phyloP scores from a whole-genome alignment of 2,113 vertebrate genomes.

The Speoplatyrhinus poulsoni region DNA sequence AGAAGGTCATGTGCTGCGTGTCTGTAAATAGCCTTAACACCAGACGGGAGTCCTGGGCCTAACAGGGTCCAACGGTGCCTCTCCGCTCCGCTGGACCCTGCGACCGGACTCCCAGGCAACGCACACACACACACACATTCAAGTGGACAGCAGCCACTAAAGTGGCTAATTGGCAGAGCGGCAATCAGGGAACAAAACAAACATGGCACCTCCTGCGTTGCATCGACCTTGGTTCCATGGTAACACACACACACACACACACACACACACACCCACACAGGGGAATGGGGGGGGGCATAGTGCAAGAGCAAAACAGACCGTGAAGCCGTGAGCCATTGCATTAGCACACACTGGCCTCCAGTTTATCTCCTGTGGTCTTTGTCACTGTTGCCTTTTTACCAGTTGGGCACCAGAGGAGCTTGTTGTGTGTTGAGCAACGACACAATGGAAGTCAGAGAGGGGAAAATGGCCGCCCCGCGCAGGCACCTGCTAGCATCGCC shows the following conservation, averaged over 20 bases:
- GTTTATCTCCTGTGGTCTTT: slow-evolving; percentile 78
- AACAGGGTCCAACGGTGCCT: slow-evolving; percentile 74
- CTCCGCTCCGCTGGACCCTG: slow-evolving; percentile 53
- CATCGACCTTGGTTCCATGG: slow-evolving; percentile 75
- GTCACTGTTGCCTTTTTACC: slow-evolving; percentile 77
- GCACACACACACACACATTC: slow-evolving; percentile 65
- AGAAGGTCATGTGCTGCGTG: slow-evolving; percentile 73
- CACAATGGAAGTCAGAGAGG: neutral
- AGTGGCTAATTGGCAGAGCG: slow-evolving; percentile 79
- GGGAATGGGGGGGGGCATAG: slow-evolving; percentile 42
- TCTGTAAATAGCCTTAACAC: slow-evolving; percentile 74
- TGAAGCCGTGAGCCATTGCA: slow-evolving; percentile 70
- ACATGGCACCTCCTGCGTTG: slow-evolving; percentile 79
- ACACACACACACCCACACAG: slow-evolving; percentile 23
- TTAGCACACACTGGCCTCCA: slow-evolving; percentile 72
- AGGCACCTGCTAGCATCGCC: too few species aligned
- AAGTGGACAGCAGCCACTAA: slow-evolving; percentile 82
- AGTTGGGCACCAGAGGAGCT: slow-evolving; percentile 64
- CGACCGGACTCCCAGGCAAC: slow-evolving; percentile 64
- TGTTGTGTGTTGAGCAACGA: neutral
- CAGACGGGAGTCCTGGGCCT: slow-evolving; percentile 70
- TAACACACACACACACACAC: slow-evolving; percentile 60
- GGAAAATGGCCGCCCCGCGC: slow-evolving; percentile 3
- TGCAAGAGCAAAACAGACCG: slow-evolving; percentile 60
- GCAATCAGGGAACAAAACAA: slow-evolving; percentile 74